Conservation (phyloP, 2,113 vertebrate species). For the Alexandromys fortis region DNA sequence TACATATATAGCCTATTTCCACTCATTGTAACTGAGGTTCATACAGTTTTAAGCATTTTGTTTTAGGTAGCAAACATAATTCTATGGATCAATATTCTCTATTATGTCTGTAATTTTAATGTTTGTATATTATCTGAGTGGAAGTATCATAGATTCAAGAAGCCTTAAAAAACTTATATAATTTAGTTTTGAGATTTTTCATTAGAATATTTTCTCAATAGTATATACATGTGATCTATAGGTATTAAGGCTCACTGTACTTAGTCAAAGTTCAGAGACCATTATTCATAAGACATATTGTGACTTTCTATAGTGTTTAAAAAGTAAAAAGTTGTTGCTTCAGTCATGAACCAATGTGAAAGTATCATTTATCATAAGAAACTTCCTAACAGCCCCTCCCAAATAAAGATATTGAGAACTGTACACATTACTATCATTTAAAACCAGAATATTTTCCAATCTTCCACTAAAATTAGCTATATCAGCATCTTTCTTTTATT, state of each 20-base stretch:
- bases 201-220: conserved; percentile 14
- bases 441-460: conserved; percentile 28
- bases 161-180: not conserved
- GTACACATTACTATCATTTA: conserved; percentile 2
- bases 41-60: not conserved
- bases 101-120: not conserved
- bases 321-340: conserved; percentile 9
- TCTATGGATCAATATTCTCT: conserved; percentile 9
- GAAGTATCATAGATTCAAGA: not conserved
- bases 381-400: not conserved
- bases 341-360: conserved; percentile 4
- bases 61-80: conserved; percentile 6
- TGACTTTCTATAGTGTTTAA: not conserved
- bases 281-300: not conserved
- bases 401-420: conserved; percentile 20
- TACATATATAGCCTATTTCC: conserved; percentile 31
- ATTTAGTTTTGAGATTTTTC: conserved; percentile 11
- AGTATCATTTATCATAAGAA: conserved; percentile 2
- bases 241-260: not conserved
- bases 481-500: conserved; percentile 25
- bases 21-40: conserved; percentile 14
- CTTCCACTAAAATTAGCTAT: not conserved
- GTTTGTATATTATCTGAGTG: not conserved
- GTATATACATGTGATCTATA: not conserved
- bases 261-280: not conserved